These are phyloP conservation scores for Corythaeola cristata DNA, from an alignment of 2,113 vertebrate genomes.

Conservation along the genomic window DNA sequence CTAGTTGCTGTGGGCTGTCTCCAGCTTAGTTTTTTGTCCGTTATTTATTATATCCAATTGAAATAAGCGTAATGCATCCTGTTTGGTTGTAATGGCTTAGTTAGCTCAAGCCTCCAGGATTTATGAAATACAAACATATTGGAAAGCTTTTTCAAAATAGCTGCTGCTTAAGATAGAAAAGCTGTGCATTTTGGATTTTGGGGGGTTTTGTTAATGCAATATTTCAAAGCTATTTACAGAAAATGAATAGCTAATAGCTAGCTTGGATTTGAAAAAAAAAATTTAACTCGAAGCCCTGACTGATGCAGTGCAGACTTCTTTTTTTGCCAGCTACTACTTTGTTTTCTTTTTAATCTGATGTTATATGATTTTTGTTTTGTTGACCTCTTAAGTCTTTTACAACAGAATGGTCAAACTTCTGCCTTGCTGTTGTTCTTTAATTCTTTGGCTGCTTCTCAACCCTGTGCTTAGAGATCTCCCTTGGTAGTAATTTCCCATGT, in stretches of 20 bases:
- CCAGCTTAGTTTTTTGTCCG: not conserved
- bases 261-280: not conserved
- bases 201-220: fast-evolving
- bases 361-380: not conserved
- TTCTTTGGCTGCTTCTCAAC: not conserved
- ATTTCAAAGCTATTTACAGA: not conserved
- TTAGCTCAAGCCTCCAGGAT: not conserved
- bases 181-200: not conserved
- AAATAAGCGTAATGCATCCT: not conserved
- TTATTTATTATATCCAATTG: not conserved
- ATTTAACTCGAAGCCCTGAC: not conserved
- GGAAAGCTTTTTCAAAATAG: not conserved
- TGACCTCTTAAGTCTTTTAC: not conserved
- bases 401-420: not conserved
- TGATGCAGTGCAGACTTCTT: not conserved
- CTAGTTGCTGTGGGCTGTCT: not conserved
- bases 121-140: not conserved
- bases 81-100: not conserved
- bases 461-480: not conserved
- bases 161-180: not conserved
- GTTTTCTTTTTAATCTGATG: not conserved
- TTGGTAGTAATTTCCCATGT: not conserved
- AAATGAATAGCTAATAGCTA: not conserved
- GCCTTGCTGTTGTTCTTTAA: not conserved
- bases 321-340: not conserved